A percentile compares a stretch with the other conserved stretches of the same genome.
These are phyloP conservation scores for Orchesellides sinensis DNA, from an alignment of 2,888 invertebrate species.

Conservation along the genomic window DNA sequence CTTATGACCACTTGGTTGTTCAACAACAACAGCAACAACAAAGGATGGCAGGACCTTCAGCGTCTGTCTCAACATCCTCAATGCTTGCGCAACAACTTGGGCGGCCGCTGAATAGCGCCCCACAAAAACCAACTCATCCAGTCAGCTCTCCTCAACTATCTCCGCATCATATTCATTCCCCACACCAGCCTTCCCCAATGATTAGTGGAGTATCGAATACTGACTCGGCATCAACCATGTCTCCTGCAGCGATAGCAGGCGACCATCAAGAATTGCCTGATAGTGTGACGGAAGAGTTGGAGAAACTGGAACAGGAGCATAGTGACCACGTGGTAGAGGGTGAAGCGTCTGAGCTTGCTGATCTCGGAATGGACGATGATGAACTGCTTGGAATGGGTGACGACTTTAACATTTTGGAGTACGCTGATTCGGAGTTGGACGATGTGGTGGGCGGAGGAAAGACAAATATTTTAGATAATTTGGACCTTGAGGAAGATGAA, in stretches of 20 bases:
- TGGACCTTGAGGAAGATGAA: constrained; percentile 88
- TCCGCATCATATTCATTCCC: constrained; percentile 38
- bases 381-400: constrained; percentile 91
- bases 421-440: constrained; percentile 95
- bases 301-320: constrained; percentile 84
- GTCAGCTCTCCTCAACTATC: constrained; percentile 43
- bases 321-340: constrained; percentile 78
- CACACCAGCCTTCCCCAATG: constrained; percentile 35
- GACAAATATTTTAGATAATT: constrained; percentile 90
- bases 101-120: constrained; percentile 65
- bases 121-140: constrained; percentile 15
- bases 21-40: constrained; percentile 75
- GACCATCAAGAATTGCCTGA: constrained; percentile 81
- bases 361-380: constrained; percentile 90
- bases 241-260: constrained; percentile 18
- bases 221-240: constrained; percentile 20
- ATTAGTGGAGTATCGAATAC: constrained; percentile 10
- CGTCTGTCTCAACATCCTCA: constrained; percentile 67
- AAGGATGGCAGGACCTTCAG: constrained; percentile 41
- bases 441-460: constrained; percentile 87
- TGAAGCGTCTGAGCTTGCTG: constrained; percentile 87
- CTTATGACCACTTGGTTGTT: constrained; percentile 79
- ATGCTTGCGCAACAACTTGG: constrained; percentile 74
- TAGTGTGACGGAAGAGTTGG: constrained; percentile 83
- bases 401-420: constrained; percentile 96